These are phyloP conservation scores for Calliphora vomitoria DNA, from an alignment of 2,888 invertebrate species.

Conservation along the genomic window DNA sequence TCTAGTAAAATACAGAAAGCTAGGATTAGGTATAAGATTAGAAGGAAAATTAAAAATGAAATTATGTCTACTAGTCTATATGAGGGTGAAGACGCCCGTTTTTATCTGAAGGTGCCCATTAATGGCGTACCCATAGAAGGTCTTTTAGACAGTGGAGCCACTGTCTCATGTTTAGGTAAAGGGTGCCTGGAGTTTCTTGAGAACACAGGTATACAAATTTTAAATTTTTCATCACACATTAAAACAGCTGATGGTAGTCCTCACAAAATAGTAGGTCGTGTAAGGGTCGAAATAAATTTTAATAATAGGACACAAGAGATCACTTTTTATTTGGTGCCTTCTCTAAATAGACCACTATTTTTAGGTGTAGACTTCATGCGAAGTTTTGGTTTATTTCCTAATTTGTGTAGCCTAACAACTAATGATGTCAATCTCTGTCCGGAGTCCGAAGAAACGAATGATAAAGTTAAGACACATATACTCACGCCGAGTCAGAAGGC, in stretches of 20 bases:
- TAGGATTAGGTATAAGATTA: constrained; percentile 6
- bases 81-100: constrained; percentile 14
- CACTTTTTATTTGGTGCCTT: constrained; percentile 3
- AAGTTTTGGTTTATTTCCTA: not conserved
- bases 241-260: constrained; percentile 27
- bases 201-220: not conserved
- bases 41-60: not conserved
- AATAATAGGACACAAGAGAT: not conserved
- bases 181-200: not conserved
- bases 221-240: not conserved
- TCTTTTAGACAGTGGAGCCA: constrained; percentile 41
- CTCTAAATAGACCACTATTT: constrained; percentile 26
- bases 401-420: constrained; percentile 8
- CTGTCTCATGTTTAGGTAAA: not conserved
- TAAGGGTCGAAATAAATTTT: not conserved
- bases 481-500: not conserved
- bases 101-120: not conserved
- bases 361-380: constrained; percentile 39
- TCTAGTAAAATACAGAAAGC: not conserved
- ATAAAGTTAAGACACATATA: not conserved
- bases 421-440: constrained; percentile 10
- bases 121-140: not conserved
- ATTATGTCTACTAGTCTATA: constrained; percentile 10
- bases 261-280: constrained; percentile 20
- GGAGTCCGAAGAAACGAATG: not conserved